phyloP scores from a whole-genome alignment of 2,888 invertebrate genomes.

The Drosophila meridiana region DNA sequence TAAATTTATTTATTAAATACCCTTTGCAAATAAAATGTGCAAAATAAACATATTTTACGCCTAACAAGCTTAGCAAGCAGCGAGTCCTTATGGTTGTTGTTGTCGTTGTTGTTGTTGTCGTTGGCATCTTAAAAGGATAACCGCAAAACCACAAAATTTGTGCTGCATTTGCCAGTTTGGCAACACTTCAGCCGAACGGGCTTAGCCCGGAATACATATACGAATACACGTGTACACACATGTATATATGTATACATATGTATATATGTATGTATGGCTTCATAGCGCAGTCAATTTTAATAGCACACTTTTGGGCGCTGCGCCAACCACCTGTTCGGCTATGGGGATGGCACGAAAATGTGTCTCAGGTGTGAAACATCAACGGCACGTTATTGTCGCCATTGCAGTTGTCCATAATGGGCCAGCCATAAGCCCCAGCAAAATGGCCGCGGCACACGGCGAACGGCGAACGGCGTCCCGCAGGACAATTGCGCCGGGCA shows the following conservation, averaged over 20 bases:
- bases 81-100: slow-evolving; percentile 24
- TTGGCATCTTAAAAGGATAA: slow-evolving; percentile 60
- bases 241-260: not conserved
- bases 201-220: slow-evolving; percentile 24
- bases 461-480: slow-evolving; percentile 24
- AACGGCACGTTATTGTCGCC: slow-evolving; percentile 73
- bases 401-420: slow-evolving; percentile 79
- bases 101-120: slow-evolving; percentile 36
- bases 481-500: slow-evolving; percentile 63
- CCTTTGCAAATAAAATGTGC: slow-evolving; percentile 34
- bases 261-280: slow-evolving; percentile 9
- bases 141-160: slow-evolving; percentile 73
- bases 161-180: slow-evolving; percentile 68
- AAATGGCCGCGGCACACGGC: slow-evolving; percentile 31
- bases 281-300: slow-evolving; percentile 57
- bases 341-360: slow-evolving; percentile 25
- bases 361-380: slow-evolving; percentile 79
- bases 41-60: slow-evolving; percentile 57
- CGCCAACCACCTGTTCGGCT: slow-evolving; percentile 71
- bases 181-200: slow-evolving; percentile 51
- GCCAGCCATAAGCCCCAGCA: slow-evolving; percentile 62
- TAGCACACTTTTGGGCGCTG: slow-evolving; percentile 66
- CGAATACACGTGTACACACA: not conserved
- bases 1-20: slow-evolving; percentile 54
- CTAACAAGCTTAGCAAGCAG: slow-evolving; percentile 63